These are phyloP conservation scores for Actinia equina DNA, from an alignment of 64 coral and sea anemone genomes.

Conservation along the genomic window DNA sequence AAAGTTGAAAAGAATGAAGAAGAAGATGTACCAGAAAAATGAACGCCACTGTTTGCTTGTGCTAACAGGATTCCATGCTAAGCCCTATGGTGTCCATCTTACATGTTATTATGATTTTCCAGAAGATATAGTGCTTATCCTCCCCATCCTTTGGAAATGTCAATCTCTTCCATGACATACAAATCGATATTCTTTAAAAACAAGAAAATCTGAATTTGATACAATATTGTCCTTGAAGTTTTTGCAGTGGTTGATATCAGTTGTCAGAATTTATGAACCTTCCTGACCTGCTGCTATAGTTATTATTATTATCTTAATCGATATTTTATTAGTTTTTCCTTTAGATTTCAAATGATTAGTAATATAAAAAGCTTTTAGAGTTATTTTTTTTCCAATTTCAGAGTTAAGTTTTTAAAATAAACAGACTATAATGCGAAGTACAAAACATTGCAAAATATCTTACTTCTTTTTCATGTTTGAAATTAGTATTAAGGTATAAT, in stretches of 20 bases:
- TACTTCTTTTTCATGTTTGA: too few species aligned
- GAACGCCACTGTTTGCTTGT: background rate
- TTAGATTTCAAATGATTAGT: background rate
- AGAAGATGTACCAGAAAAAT: conserved; percentile 74
- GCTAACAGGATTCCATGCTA: background rate
- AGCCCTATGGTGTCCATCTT: too few species aligned
- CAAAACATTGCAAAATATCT: background rate
- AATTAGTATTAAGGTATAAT: too few species aligned
- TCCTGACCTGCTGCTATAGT: background rate
- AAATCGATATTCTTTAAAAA: background rate
- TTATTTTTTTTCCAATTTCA: background rate
- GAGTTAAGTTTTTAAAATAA: background rate
- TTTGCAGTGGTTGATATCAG: background rate
- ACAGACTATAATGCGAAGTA: background rate
- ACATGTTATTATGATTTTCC: background rate
- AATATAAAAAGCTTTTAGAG: background rate
- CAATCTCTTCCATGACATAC: background rate
- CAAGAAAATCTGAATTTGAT: background rate
- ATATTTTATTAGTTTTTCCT: background rate
- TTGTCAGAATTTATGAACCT: background rate
- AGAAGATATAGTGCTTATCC: background rate
- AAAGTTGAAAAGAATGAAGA: conserved; percentile 41
- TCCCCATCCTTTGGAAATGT: background rate
- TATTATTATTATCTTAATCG: background rate
- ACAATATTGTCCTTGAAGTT: background rate